Evolutionary conservation across 2,113 vertebrate species (phyloP), one percentile per base, ranked within the genome.

Genomic region (Gnathochromis pfefferi): DNA sequence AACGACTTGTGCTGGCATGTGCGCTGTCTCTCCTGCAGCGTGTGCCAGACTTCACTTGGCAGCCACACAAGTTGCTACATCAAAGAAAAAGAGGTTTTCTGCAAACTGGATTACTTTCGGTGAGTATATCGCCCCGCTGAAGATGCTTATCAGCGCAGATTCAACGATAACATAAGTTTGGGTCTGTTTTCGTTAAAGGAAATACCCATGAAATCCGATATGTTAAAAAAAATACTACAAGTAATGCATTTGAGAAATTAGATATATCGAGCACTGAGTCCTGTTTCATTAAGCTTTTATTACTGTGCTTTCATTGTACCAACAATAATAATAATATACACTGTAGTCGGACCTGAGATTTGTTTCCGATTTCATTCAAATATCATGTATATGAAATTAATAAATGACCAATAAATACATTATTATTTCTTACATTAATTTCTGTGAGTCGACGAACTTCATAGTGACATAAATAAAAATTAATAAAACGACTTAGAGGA

Each of bases 81-180:
- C 93, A 99, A 99, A 96, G 98, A 99, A 54, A 99, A 99, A 92
- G 98, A 99, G 93, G 98, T 99, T 89, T 99, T 98, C 96, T 99
- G 99, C 95, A 99, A 99, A 95, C 96, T 99, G 60, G 99, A 99
- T 95, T 99, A 99, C 95, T 99, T 99, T 96, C 97, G 99, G 99
- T 99, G 97, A 4, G 86, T 40, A 75, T 49, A 23, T 45, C 51
- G 7, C 11, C 13, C 38, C 35, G 35, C 35, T 23, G 5, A 40
- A 68, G 35, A 38, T 68, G 63, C 63, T 26, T 53, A 9, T 35
- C 31, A 2, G 5, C 5, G n/a, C 49, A 42, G 28, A 47, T 68
- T 3, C 11, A 40, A 78, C 28, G 33, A 85, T 60, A 63, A 80
- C 33, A 7, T 1, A 16, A 49, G 54, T 33, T n/a, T 31, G 42